Percentiles rank a stretch among this genome's conserved stretches.
phyloP scores from a whole-genome alignment of 2,797 vertebrate species.

The Bucorvus abyssinicus region DNA sequence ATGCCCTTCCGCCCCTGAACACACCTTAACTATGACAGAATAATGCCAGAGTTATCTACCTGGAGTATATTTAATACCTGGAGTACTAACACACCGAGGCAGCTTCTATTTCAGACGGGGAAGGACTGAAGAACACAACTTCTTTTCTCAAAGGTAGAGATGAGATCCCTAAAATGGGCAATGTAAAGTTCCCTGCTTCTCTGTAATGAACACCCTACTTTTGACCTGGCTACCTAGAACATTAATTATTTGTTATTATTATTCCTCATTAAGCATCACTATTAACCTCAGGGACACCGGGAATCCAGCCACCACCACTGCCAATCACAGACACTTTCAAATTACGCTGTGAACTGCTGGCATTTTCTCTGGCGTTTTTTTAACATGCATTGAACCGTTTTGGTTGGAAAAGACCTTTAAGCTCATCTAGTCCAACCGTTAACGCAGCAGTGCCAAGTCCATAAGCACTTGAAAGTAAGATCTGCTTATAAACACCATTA shows the following conservation, averaged over 20 bases:
- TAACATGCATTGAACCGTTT: neutral
- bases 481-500: neutral
- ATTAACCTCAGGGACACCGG: neutral
- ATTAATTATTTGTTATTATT: neutral
- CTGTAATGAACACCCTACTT: neutral
- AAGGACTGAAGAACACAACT: neutral
- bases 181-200: neutral
- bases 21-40: neutral
- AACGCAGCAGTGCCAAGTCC: neutral
- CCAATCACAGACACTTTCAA: neutral
- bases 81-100: neutral
- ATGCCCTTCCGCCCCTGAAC: neutral
- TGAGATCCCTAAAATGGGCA: neutral
- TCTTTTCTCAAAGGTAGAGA: neutral
- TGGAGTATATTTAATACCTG: neutral
- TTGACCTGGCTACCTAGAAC: neutral
- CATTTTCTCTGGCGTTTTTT: neutral
- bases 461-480: neutral
- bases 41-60: neutral
- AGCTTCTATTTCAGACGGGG: neutral
- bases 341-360: rapidly evolving
- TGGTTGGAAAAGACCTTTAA: neutral
- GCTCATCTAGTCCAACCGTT: neutral
- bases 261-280: neutral
- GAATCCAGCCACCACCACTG: neutral